These are phyloP conservation scores for Trachythela sp. DNA, from an alignment of 64 coral and sea anemone genomes.

Conservation along the genomic window DNA sequence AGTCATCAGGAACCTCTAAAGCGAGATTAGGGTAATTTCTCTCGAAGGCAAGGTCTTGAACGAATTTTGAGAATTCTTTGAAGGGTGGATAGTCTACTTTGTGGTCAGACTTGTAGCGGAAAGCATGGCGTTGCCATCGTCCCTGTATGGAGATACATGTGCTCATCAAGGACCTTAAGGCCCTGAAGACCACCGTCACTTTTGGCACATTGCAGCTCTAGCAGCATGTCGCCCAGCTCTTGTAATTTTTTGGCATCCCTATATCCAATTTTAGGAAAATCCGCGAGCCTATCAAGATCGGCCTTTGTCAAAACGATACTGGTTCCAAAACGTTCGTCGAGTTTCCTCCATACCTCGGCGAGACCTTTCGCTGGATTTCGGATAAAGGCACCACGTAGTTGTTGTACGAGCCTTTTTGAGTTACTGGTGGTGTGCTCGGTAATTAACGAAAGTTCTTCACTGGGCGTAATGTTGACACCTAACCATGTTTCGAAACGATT, in stretches of 20 bases:
- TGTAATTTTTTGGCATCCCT: background rate
- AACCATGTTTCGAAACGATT: background rate
- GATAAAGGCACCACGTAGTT: background rate
- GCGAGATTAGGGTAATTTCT: background rate
- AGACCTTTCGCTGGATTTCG: background rate
- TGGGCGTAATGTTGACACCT: background rate
- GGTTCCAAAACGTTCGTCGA: background rate
- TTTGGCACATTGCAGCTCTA: background rate
- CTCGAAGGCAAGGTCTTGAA: background rate
- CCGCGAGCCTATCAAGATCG: background rate
- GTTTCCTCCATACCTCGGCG: background rate
- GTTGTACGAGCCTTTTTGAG: background rate
- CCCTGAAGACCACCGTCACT: background rate
- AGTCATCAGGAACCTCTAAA: background rate
- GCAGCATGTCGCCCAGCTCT: background rate
- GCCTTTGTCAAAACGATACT: background rate
- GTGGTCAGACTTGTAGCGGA: background rate
- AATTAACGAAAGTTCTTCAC: background rate
- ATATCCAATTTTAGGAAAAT: too few species aligned
- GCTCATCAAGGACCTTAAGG: background rate
- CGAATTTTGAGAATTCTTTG: background rate
- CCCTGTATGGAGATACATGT: background rate
- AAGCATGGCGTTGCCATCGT: background rate
- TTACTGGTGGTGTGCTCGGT: background rate
- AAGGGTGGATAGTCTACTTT: background rate